Conservation (phyloP, 2,888 invertebrate genomes). For the Masnerella sp. region DNA sequence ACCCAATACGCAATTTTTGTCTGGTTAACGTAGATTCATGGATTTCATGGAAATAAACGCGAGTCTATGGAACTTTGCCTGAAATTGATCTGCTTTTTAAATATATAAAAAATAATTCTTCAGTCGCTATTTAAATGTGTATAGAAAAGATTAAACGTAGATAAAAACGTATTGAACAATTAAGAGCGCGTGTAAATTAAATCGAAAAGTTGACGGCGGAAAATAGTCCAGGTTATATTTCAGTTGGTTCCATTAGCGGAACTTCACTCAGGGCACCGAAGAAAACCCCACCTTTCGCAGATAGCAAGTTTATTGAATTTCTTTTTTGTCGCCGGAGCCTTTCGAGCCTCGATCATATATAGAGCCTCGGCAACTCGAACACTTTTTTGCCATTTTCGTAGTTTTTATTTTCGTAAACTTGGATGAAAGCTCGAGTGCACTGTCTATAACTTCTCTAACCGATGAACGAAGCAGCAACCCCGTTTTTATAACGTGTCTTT, state of each 20-base stretch:
- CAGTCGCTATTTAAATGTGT: no score
- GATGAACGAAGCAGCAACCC: conserved; percentile 41
- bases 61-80: no score
- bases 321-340: conserved; percentile 18
- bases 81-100: no score
- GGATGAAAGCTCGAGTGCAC: conserved; percentile 39
- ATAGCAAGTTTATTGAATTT: conserved; percentile 45
- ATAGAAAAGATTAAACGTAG: no score
- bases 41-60: no score
- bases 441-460: conserved; percentile 47
- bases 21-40: no score
- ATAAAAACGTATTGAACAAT: no score
- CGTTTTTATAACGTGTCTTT: conserved; percentile 40
- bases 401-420: conserved; percentile 51
- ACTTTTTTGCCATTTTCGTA: conserved; percentile 38
- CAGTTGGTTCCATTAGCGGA: conserved; percentile 30
- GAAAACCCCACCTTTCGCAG: conserved; percentile 29
- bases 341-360: conserved; percentile 42
- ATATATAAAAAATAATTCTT: no score
- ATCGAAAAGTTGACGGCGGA: background rate
- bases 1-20: no score
- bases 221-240: conserved; percentile 18
- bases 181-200: no score
- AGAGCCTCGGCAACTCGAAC: conserved; percentile 25
- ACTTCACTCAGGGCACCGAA: conserved; percentile 17